Evolutionary conservation across 2,797 vertebrate genomes (phyloP).

Genomic region (Anisognathus igniventris): DNA sequence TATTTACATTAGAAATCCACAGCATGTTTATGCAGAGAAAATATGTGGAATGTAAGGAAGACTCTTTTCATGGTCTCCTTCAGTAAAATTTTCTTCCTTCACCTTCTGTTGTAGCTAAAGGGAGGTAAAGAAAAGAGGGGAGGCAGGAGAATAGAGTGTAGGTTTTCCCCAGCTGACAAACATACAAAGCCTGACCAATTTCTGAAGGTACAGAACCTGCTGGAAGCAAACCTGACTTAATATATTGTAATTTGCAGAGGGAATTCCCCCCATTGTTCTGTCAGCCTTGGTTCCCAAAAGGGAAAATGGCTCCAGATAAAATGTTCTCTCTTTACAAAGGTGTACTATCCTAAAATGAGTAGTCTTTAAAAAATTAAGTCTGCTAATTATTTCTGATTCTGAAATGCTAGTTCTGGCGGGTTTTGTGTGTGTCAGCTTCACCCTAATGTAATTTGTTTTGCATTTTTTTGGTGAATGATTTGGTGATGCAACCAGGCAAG

Average conservation of each 20-base stretch:
- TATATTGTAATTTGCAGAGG: neutral
- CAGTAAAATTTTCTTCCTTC: neutral
- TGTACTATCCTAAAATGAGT: neutral
- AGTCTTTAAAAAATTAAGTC: neutral
- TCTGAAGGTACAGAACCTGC: neutral
- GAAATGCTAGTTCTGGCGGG: neutral
- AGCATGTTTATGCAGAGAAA: neutral
- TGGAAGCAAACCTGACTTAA: neutral
- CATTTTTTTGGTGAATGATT: neutral
- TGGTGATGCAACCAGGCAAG: neutral
- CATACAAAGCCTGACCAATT: neutral
- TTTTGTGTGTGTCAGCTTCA: neutral
- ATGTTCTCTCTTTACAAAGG: neutral
- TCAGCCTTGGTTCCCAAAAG: neutral
- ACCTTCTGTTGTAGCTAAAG: neutral
- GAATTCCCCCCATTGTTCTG: neutral
- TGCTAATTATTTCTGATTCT: neutral
- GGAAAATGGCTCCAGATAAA: neutral
- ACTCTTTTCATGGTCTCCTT: neutral
- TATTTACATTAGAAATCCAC: neutral
- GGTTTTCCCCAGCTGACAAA: neutral
- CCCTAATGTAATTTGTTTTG: neutral
- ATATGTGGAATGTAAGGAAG: constrained; percentile 1
- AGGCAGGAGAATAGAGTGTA: neutral
- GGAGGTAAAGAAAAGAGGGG: neutral